Evolutionary conservation across 2,888 invertebrate species (phyloP).

Genomic region (Argynnis bischoffii): DNA sequence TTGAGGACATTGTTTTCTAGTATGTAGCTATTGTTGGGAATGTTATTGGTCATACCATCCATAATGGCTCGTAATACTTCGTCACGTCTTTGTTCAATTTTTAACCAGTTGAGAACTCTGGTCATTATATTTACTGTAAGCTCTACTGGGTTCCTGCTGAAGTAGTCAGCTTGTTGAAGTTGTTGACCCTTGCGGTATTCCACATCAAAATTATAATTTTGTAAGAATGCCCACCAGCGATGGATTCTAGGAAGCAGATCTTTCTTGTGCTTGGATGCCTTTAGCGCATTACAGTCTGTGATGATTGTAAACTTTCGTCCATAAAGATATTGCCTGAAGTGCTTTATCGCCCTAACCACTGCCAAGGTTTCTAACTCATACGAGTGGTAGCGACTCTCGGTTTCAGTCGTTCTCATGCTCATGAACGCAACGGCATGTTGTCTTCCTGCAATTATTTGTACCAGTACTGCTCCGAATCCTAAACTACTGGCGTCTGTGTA

Average conservation of each 20-base stretch:
- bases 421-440: too few species aligned
- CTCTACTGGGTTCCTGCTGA: too few species aligned
- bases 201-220: neutral
- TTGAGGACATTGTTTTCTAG: slow-evolving; percentile 32
- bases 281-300: slow-evolving; percentile 47
- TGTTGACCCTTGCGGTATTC: neutral
- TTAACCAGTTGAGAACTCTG: neutral
- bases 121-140: neutral
- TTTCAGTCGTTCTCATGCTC: too few species aligned
- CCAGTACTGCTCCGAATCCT: too few species aligned
- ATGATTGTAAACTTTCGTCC: slow-evolving; percentile 41
- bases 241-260: slow-evolving; percentile 46
- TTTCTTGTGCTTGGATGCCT: slow-evolving; percentile 46
- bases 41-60: neutral
- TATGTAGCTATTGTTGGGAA: neutral
- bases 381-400: too few species aligned
- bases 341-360: slow-evolving; percentile 35
- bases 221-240: slow-evolving; percentile 42
- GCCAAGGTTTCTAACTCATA: too few species aligned
- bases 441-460: too few species aligned
- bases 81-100: slow-evolving; percentile 2
- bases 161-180: neutral
- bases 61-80: slow-evolving; percentile 4
- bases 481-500: too few species aligned
- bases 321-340: slow-evolving; percentile 46